A percentile compares a stretch with the other conserved stretches of the same genome.
These are phyloP conservation scores for Cyrtorhinus lividipennis DNA, from an alignment of 1,140 invertebrate genomes.

Conservation along the genomic window DNA sequence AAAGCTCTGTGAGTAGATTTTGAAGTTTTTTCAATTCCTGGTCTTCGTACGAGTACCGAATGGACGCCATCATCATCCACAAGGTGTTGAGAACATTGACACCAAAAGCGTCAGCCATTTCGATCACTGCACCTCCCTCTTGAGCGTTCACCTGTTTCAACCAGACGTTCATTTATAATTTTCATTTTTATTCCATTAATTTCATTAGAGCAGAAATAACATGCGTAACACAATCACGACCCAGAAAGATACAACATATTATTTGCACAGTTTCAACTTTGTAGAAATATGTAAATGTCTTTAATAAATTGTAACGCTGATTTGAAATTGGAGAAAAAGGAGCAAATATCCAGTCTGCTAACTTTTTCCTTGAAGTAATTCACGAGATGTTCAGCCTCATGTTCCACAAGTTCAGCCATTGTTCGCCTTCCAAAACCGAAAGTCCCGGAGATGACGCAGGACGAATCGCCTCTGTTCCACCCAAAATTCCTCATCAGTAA, in stretches of 20 bases:
- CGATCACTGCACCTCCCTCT: slow-evolving; percentile 29
- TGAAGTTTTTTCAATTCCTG: slow-evolving; percentile 50
- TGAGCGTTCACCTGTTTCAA: background rate
- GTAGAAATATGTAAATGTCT: background rate
- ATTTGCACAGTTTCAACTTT: too few species aligned
- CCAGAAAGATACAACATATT: too few species aligned
- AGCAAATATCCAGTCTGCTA: slow-evolving; percentile 16
- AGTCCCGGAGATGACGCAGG: slow-evolving; percentile 58
- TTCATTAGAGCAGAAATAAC: too few species aligned
- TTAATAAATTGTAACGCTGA: background rate
- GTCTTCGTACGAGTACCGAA: slow-evolving; percentile 41
- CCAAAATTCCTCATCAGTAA: slow-evolving; percentile 67
- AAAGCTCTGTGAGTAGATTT: slow-evolving; percentile 48
- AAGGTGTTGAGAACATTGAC: slow-evolving; percentile 68
- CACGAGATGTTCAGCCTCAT: slow-evolving; percentile 46
- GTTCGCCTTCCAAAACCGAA: slow-evolving; percentile 62
- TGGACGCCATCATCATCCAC: slow-evolving; percentile 75
- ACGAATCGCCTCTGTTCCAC: slow-evolving; percentile 68
- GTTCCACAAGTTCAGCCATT: slow-evolving; percentile 53
- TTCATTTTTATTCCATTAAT: background rate
- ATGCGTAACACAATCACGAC: too few species aligned
- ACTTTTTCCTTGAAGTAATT: slow-evolving; percentile 36
- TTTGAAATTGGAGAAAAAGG: background rate
- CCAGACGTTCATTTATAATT: background rate
- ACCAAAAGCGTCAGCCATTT: slow-evolving; percentile 56